Evolutionary conservation across 2,113 vertebrate genomes (phyloP).

Genomic region (Sylvilagus bachmani): DNA sequence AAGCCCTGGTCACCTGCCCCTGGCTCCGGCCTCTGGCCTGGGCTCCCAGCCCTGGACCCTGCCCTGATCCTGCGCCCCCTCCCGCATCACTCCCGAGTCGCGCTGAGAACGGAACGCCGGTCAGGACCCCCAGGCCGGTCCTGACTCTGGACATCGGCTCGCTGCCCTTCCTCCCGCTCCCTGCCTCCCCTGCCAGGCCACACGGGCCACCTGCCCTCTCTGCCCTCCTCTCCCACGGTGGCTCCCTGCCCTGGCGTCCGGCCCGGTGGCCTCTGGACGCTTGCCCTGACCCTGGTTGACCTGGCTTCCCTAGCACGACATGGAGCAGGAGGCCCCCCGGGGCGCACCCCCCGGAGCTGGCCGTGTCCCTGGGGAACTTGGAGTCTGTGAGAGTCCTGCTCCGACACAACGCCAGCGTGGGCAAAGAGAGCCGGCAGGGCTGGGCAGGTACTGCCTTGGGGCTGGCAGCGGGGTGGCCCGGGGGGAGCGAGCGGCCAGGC

Average conservation of each 20-base stretch:
- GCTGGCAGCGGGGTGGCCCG: not conserved
- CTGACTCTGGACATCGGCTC: not conserved
- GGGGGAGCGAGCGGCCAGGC: not conserved
- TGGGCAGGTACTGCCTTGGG: conserved; percentile 92
- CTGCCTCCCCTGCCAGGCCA: not conserved
- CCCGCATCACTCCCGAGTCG: not conserved
- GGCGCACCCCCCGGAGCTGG: conserved; percentile 94
- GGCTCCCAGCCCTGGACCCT: not conserved
- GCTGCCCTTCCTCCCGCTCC: not conserved
- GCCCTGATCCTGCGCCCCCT: not conserved
- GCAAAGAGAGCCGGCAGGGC: conserved; percentile 91
- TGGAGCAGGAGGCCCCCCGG: conserved; percentile 93
- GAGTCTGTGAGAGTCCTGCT: conserved; percentile 95
- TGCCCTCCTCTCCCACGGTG: not conserved
- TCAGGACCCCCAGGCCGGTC: not conserved
- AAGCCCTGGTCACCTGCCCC: not conserved
- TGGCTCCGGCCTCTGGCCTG: not conserved
- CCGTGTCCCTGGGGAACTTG: conserved; percentile 95
- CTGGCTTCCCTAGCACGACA: conserved; percentile 89
- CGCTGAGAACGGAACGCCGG: not conserved
- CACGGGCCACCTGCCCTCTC: not conserved
- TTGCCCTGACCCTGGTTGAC: conserved; percentile 23
- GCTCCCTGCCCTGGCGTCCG: not conserved
- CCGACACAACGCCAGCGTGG: conserved; percentile 93
- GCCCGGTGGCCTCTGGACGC: not conserved